Evolutionary conservation across 2,797 vertebrate genomes (phyloP).

Genomic region (Naso thynnoides): DNA sequence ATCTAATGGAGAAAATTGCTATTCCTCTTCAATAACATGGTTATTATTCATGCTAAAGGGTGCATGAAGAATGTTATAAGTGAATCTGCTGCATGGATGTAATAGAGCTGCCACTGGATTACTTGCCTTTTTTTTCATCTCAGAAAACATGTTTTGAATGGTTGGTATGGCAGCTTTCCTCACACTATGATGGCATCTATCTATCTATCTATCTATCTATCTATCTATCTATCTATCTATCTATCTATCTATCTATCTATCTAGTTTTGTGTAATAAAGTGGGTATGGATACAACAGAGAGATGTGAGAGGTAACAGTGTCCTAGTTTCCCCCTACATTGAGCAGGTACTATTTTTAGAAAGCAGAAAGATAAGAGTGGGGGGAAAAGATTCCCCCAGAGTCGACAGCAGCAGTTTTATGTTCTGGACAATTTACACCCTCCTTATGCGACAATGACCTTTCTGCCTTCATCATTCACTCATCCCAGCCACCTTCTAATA

Average conservation of each 20-base stretch:
- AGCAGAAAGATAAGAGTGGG: slow-evolving; percentile 49
- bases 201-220: slow-evolving; percentile 5
- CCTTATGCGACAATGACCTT: slow-evolving; percentile 59
- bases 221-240: slow-evolving; percentile 3
- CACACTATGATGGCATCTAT: not conserved
- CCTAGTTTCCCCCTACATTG: slow-evolving; percentile 52
- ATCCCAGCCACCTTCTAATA: slow-evolving; percentile 9
- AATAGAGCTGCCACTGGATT: slow-evolving; percentile 1
- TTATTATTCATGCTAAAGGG: slow-evolving; percentile 11
- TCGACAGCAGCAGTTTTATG: slow-evolving; percentile 51
- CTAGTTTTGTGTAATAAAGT: not conserved
- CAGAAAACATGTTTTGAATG: not conserved
- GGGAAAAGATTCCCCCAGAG: slow-evolving; percentile 48
- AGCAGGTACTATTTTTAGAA: slow-evolving; percentile 71
- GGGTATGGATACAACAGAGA: slow-evolving; percentile 1
- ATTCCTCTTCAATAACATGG: slow-evolving; percentile 9
- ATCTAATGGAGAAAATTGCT: slow-evolving; percentile 12
- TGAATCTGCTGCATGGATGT: not conserved
- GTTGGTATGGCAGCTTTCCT: not conserved
- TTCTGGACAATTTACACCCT: slow-evolving; percentile 66
- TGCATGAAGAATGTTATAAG: not conserved
- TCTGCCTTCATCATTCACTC: slow-evolving; percentile 40
- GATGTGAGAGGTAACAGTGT: slow-evolving; percentile 47
- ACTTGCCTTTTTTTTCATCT: not conserved
- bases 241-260: slow-evolving; percentile 9